Conservation (phyloP, 2,888 invertebrate species). For the Sylvicola cinctus region DNA sequence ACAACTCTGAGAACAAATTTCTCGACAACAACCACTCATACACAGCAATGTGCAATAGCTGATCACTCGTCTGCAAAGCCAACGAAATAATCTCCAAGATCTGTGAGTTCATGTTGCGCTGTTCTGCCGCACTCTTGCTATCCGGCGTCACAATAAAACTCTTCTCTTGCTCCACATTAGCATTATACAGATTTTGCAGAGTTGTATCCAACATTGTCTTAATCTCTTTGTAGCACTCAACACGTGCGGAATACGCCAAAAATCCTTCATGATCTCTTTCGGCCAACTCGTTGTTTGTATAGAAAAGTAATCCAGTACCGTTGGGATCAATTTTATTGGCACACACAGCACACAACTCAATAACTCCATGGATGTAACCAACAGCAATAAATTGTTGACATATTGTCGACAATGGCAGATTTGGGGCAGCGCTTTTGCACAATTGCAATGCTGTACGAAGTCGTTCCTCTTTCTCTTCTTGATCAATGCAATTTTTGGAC, state of each 20-base stretch:
- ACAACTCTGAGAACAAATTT: not conserved
- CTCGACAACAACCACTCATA: not conserved
- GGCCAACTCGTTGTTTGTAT: slow-evolving; percentile 58
- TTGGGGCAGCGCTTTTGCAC: slow-evolving; percentile 75
- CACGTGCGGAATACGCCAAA: slow-evolving; percentile 47
- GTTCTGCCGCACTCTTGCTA: slow-evolving; percentile 7
- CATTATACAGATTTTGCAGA: slow-evolving; percentile 9
- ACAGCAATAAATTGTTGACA: slow-evolving; percentile 65
- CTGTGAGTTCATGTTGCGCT: slow-evolving; percentile 19
- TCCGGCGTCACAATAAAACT: slow-evolving; percentile 11
- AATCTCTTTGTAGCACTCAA: slow-evolving; percentile 78
- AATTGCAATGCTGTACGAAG: slow-evolving; percentile 59
- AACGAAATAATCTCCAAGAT: slow-evolving; percentile 40
- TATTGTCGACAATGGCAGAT: slow-evolving; percentile 63
- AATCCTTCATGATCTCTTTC: slow-evolving; percentile 64
- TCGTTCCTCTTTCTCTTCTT: slow-evolving; percentile 55
- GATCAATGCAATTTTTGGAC: slow-evolving; percentile 52
- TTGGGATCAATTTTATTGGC: slow-evolving; percentile 78
- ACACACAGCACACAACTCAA: slow-evolving; percentile 69
- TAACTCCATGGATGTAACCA: slow-evolving; percentile 71
- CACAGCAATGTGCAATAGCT: not conserved
- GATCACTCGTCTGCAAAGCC: slow-evolving; percentile 30
- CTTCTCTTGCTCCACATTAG: slow-evolving; percentile 13
- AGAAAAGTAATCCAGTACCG: slow-evolving; percentile 69
- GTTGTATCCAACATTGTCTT: slow-evolving; percentile 47